Percentiles rank a stretch among this genome's conserved stretches.
These are phyloP conservation scores for Nibea albiflora DNA, from an alignment of 2,113 vertebrate species.

Conservation along the genomic window DNA sequence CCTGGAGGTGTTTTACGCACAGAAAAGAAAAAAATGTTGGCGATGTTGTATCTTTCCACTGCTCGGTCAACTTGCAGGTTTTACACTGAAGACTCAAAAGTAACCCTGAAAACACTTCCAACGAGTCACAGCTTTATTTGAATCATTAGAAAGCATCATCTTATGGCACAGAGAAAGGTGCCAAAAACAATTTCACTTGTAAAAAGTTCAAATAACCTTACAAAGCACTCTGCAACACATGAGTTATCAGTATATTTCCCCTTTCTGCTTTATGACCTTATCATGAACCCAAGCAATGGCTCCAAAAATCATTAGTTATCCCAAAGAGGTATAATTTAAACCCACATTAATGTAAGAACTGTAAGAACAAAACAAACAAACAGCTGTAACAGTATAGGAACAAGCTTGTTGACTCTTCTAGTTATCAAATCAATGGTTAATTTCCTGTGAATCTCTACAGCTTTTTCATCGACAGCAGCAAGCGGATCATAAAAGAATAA, in stretches of 20 bases:
- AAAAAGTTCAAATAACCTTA: neutral
- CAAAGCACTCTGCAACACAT: neutral
- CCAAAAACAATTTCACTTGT: neutral
- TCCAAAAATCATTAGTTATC: neutral
- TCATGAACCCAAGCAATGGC: neutral
- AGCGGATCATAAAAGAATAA: constrained; percentile 25
- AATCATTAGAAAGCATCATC: too few relatives aligned
- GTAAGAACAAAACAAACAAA: too few relatives aligned
- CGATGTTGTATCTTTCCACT: too few relatives aligned
- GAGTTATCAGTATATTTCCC: too few relatives aligned
- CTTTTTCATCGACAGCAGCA: neutral
- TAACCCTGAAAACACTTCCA: too few relatives aligned
- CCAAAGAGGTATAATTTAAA: neutral
- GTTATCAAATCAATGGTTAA: neutral
- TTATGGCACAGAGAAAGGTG: too few relatives aligned
- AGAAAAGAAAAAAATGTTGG: too few relatives aligned
- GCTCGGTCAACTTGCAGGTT: too few relatives aligned
- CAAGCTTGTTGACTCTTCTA: neutral
- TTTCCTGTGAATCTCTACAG: neutral
- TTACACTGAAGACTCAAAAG: too few relatives aligned
- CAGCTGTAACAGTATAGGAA: neutral
- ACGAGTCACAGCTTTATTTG: too few relatives aligned
- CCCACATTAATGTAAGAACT: neutral
- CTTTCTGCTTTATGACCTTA: neutral
- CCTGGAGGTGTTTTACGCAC: too few relatives aligned